A percentile compares a stretch with the other conserved stretches of the same genome.
phyloP scores from a whole-genome alignment of 2,797 vertebrate genomes.

The Scomberomorus guttatus region DNA sequence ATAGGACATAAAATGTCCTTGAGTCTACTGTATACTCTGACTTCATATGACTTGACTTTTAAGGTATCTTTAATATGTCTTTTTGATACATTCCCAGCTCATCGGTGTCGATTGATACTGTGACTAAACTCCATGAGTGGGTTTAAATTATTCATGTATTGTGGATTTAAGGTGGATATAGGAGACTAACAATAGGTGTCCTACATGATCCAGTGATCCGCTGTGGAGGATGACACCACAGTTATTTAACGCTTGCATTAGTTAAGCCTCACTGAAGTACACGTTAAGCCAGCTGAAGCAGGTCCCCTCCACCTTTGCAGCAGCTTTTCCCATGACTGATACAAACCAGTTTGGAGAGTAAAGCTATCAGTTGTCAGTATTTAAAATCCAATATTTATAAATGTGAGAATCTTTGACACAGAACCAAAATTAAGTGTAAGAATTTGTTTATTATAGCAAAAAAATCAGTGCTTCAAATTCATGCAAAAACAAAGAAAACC shows the following conservation, averaged over 20 bases:
- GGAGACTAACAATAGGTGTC: constrained; percentile 65
- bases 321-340: constrained; percentile 26
- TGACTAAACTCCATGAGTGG: constrained; percentile 22
- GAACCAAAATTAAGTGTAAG: neutral
- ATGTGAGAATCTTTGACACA: neutral
- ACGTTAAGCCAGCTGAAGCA: constrained; percentile 59
- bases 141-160: constrained; percentile 34
- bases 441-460: neutral
- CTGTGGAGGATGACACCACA: constrained; percentile 47
- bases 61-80: constrained; percentile 29
- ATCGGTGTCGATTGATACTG: constrained; percentile 40
- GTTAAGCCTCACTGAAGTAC: constrained; percentile 59
- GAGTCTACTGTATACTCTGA: constrained; percentile 40
- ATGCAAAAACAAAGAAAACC: neutral
- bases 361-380: neutral
- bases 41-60: constrained; percentile 43
- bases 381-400: neutral
- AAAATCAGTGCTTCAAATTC: neutral
- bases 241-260: constrained; percentile 69
- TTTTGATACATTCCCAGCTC: constrained; percentile 42
- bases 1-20: constrained; percentile 60
- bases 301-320: constrained; percentile 40
- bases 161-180: constrained; percentile 56
- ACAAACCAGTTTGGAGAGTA: constrained; percentile 14
- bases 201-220: constrained; percentile 62